Evolutionary conservation across 2,113 vertebrate species (phyloP), one percentile per base, ranked within the genome.

Genomic region (Steatornis caripensis): DNA sequence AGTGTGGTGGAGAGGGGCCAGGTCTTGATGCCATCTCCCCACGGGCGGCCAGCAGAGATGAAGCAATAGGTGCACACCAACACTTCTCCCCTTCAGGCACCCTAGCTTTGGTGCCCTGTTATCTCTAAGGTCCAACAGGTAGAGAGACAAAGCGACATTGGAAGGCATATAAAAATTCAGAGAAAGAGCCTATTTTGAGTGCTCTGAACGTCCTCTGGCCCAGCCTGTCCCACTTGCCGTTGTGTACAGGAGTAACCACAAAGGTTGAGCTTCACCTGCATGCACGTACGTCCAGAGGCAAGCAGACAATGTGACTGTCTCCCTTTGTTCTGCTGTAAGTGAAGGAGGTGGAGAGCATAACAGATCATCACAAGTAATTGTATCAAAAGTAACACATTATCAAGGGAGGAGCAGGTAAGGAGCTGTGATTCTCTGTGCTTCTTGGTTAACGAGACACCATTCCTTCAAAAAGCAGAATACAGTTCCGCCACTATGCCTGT

Each of bases 171-270:
- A n/a, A 16, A 36, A 66, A 49, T 23, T 20, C 53, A 61, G 27
- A 64, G 48, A 13, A 77, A 65, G 13, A 70, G 22, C 23, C 19
- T 29, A 46, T 30, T 43, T 5, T 23, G 23, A 54, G 32, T 2
- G 17, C 39, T 27, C 57, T 30, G 20, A 34, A 30, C 2, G 6
- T 37, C n/a, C 61, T 14, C 30, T 58, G 39, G 34, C 27, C 62
- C 75, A 45, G 32, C n/a, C 30, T 24, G 39, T 43, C 64, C 29
- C 39, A 4, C 45, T 24, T 24, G n/a, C n/a, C 2, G 3, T 11
- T 17, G 39, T 3, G 19, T 4, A 2, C 29, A 19, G 3, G 26
- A 34, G 26, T 45, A 57, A 30, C 37, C 1, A 1, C 16, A 65
- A 26, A 46, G 39, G 20, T 20, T 37, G 49, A 36, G 51, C 27